Conservation (phyloP, 2,797 vertebrate species). For the Falco cherrug region DNA sequence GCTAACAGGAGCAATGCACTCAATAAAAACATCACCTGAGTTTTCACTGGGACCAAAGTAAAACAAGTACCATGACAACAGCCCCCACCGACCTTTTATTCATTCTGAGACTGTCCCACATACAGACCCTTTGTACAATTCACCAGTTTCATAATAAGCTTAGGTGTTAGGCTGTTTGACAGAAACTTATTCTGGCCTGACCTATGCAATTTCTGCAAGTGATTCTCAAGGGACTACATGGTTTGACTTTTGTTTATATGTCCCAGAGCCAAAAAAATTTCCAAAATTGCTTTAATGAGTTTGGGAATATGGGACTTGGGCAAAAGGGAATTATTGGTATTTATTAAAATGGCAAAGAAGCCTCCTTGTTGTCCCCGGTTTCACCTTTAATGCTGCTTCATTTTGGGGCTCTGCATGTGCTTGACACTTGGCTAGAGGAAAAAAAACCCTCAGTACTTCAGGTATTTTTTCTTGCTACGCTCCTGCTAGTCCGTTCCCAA, state of each 20-base stretch:
- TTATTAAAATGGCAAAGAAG: slow-evolving; percentile 76
- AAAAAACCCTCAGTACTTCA: neutral
- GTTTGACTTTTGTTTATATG: slow-evolving; percentile 66
- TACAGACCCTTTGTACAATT: slow-evolving; percentile 43
- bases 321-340: slow-evolving; percentile 72
- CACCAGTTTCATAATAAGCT: slow-evolving; percentile 69
- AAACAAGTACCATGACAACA: slow-evolving; percentile 1
- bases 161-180: slow-evolving; percentile 78
- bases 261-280: slow-evolving; percentile 56
- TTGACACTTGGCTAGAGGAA: neutral
- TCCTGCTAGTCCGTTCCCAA: neutral
- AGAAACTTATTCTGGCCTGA: slow-evolving; percentile 76
- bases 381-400: slow-evolving; percentile 34
- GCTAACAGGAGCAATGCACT: neutral
- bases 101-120: neutral
- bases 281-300: slow-evolving; percentile 76
- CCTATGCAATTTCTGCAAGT: slow-evolving; percentile 60
- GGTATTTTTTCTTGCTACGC: neutral
- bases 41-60: slow-evolving; percentile 7
- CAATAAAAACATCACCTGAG: neutral
- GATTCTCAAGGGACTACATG: slow-evolving; percentile 58
- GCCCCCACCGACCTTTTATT: neutral
- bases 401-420: slow-evolving; percentile 13
- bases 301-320: slow-evolving; percentile 65
- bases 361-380: slow-evolving; percentile 62